Evolutionary conservation across 2,113 vertebrate genomes (phyloP).

Genomic region (Phaetusa simplex): DNA sequence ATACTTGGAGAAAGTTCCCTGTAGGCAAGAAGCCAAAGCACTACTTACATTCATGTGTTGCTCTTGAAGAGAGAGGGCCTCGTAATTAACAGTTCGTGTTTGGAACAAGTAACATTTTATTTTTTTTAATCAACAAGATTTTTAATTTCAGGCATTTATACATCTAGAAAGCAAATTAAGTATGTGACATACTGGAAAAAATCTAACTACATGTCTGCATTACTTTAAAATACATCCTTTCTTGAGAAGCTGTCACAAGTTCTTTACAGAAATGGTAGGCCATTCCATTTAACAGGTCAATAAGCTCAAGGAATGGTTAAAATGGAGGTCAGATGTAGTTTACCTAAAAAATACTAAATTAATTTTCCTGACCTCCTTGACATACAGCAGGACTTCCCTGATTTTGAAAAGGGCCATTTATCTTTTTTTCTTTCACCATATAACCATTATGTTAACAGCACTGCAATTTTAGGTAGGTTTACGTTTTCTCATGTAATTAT

Average conservation of each 20-base stretch:
- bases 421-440: too few species aligned
- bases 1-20: neutral
- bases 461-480: neutral
- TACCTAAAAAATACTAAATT: neutral
- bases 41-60: neutral
- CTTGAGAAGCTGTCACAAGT: neutral
- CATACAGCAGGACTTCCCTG: too few species aligned
- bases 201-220: too few species aligned
- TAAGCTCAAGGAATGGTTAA: neutral
- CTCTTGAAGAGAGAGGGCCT: neutral
- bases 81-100: neutral
- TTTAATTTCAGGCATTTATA: neutral
- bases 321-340: neutral
- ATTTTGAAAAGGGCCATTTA: neutral
- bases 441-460: too few species aligned
- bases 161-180: neutral
- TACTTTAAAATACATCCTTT: neutral
- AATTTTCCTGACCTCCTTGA: too few species aligned
- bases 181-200: neutral
- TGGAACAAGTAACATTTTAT: neutral
- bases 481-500: neutral
- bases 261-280: accelerated
- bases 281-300: too few species aligned
- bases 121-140: neutral
- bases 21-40: neutral